A percentile compares a stretch with the other conserved stretches of the same genome.
Evolutionary conservation across 1,140 invertebrate genomes (phyloP).

Genomic region (Palaemon carinicauda): DNA sequence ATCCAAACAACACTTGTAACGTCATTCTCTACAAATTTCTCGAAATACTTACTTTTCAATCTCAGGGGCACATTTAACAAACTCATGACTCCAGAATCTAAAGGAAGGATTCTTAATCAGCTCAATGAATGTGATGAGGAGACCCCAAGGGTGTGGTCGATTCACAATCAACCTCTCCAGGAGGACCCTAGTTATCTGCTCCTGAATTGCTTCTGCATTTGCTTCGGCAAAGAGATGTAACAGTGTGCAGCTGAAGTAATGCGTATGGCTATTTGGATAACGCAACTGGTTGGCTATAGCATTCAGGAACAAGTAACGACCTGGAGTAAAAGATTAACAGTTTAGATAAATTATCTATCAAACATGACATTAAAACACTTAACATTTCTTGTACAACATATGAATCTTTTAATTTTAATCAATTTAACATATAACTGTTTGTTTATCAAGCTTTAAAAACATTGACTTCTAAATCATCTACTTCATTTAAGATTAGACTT

Average conservation of each 20-base stretch:
- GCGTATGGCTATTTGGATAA: conserved; percentile 99
- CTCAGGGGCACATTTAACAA: conserved; percentile 98
- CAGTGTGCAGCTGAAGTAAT: conserved; percentile 98
- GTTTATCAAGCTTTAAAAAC: no score
- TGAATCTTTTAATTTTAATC: no score
- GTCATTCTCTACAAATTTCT: not conserved
- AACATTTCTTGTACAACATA: no score
- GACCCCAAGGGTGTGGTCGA: conserved; percentile 98
- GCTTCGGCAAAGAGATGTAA: conserved; percentile 98
- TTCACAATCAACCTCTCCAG: conserved; percentile 97
- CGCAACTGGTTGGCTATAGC: conserved; percentile 97
- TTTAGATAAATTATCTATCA: not conserved
- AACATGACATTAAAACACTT: no score
- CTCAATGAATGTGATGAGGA: conserved; percentile 98
- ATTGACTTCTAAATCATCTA: no score
- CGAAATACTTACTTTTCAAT: conserved; percentile 85
- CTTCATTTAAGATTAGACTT: no score
- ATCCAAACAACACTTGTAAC: not conserved
- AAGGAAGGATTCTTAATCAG: conserved; percentile 98
- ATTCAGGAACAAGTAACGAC: conserved; percentile 94
- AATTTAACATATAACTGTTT: no score
- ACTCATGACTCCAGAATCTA: conserved; percentile 99
- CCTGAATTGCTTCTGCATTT: conserved; percentile 94
- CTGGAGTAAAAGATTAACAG: conserved; percentile 64
- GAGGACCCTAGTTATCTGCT: conserved; percentile 84